Evolutionary conservation across 2,888 invertebrate species (phyloP).

Genomic region (Pycnomerus fuliginosus): DNA sequence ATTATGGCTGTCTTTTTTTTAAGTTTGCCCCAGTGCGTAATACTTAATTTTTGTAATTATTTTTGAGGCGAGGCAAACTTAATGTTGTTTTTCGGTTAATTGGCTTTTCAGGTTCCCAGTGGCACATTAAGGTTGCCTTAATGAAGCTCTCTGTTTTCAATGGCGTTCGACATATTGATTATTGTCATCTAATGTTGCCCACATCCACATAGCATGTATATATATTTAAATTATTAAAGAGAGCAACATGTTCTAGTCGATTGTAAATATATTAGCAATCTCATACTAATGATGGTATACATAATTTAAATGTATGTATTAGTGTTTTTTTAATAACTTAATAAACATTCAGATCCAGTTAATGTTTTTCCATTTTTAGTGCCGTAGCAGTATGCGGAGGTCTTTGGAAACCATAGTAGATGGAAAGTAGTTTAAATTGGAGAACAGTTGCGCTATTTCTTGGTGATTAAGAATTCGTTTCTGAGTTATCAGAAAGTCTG

Average conservation of each 20-base stretch:
- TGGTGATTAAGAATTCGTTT: no score
- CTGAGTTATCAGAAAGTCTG: no score
- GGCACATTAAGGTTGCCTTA: constrained; percentile 30
- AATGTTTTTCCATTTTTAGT: no score
- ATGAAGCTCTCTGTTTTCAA: constrained; percentile 27
- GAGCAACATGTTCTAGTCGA: constrained; percentile 48
- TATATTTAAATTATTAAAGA: constrained; percentile 38
- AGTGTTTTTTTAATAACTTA: constrained; percentile 49
- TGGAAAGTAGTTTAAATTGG: no score
- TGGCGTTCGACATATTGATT: constrained; percentile 22
- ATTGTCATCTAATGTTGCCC: constrained; percentile 31
- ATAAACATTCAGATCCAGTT: no score
- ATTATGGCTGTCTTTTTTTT: constrained; percentile 41
- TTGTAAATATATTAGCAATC: constrained; percentile 49
- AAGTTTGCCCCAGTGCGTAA: constrained; percentile 32
- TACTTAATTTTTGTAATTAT: constrained; percentile 31
- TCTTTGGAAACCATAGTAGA: no score
- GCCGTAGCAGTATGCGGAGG: no score
- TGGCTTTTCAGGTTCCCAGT: no score
- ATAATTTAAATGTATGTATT: constrained; percentile 46
- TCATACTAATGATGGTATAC: constrained; percentile 45
- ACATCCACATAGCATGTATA: constrained; percentile 39
- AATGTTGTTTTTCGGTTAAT: constrained; percentile 25
- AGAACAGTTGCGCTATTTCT: no score
- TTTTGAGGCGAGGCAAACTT: constrained; percentile 12